A percentile compares a stretch with the other conserved stretches of the same genome.
These are phyloP conservation scores for Pristionchus exspectatus DNA, from an alignment of 2,888 invertebrate genomes.

Conservation along the genomic window DNA sequence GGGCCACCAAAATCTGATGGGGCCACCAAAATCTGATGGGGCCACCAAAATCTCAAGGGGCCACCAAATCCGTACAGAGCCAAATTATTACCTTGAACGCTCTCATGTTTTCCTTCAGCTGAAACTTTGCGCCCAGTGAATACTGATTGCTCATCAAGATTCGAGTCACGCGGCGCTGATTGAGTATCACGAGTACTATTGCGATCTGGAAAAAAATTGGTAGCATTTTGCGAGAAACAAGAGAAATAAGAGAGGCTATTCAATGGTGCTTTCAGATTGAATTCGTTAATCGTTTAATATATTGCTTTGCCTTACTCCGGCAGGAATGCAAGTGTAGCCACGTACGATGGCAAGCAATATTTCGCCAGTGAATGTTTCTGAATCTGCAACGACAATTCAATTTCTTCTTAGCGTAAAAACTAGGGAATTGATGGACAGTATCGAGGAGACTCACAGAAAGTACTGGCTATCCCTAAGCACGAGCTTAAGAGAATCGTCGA, in stretches of 20 bases:
- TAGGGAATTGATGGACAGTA: no score
- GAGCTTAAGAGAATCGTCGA: not conserved
- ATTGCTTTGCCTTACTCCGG: no score
- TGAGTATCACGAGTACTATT: not conserved
- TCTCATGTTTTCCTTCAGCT: not conserved
- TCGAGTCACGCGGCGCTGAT: not conserved
- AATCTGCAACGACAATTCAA: not conserved
- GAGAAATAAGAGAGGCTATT: no score
- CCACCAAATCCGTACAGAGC: no score
- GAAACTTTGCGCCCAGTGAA: not conserved
- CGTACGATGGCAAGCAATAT: not conserved
- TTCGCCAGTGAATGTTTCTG: not conserved
- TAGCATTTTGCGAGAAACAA: no score
- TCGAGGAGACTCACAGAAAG: not conserved
- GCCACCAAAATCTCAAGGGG: no score
- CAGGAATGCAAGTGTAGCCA: not conserved
- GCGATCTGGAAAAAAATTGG: not conserved
- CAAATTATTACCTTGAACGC: conserved; percentile 2
- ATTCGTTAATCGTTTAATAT: no score
- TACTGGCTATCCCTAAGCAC: not conserved
- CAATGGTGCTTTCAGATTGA: no score
- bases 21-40: no score
- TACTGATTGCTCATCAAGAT: not conserved
- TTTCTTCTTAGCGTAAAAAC: not conserved
- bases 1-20: no score